Conservation (phyloP, 2,888 invertebrate species). For the Lasioglossum malachurum region DNA sequence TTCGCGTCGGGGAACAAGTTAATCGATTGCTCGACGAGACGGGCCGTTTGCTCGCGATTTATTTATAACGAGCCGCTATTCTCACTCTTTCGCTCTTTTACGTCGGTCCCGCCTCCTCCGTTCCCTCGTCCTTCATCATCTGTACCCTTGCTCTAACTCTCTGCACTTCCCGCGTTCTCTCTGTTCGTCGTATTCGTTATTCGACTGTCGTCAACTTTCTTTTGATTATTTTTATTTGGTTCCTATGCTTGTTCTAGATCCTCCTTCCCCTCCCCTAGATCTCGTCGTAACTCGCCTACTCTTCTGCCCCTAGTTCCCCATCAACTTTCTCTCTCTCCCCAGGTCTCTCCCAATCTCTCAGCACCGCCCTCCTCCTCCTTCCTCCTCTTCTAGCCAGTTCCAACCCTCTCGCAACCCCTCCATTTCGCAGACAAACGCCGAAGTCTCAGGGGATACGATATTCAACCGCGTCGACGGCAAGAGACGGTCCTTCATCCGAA, state of each 20-base stretch:
- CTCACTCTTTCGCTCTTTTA: background rate
- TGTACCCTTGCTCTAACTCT: background rate
- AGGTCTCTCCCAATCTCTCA: background rate
- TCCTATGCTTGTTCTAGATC: background rate
- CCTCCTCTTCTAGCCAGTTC: background rate
- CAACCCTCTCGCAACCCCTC: background rate
- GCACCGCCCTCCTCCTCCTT: background rate
- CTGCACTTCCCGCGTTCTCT: background rate
- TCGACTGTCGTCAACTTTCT: background rate
- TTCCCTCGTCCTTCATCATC: background rate
- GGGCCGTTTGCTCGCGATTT: slow-evolving; percentile 44
- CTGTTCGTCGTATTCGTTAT: background rate
- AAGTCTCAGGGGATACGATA: slow-evolving; percentile 14
- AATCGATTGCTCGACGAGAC: slow-evolving; percentile 42
- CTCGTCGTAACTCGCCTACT: background rate
- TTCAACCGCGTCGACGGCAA: slow-evolving; percentile 3
- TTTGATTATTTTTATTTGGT: background rate
- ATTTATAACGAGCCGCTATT: slow-evolving; percentile 35
- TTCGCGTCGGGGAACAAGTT: slow-evolving; percentile 45
- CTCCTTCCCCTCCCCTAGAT: too few relatives aligned
- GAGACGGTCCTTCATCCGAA: background rate
- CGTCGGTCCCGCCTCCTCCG: background rate
- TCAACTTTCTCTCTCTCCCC: background rate
- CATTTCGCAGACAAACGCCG: slow-evolving; percentile 2
- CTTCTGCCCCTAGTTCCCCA: background rate